A percentile compares a stretch with the other conserved stretches of the same genome.
These are phyloP conservation scores for Piliocolobus tephrosceles DNA, from an alignment of 2,113 vertebrate genomes.

Conservation along the genomic window DNA sequence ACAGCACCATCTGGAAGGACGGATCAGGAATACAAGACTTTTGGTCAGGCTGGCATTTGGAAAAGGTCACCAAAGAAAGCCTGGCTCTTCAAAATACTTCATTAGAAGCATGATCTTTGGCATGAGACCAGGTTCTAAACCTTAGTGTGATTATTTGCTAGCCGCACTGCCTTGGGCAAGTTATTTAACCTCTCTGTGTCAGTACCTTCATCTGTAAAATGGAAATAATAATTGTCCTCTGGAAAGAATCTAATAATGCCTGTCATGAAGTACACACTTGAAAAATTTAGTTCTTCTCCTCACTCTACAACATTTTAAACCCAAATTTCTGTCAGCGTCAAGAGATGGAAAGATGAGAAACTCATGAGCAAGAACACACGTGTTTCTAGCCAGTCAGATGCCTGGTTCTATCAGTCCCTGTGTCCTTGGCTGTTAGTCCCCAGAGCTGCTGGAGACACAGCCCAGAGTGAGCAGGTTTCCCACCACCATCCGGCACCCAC, in stretches of 20 bases:
- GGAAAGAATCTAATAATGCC: not conserved
- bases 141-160: not conserved
- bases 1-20: not conserved
- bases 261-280: not conserved
- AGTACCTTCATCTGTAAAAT: constrained; percentile 22
- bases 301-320: not conserved
- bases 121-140: constrained; percentile 26
- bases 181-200: not conserved
- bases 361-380: not conserved
- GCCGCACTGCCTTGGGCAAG: not conserved
- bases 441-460: constrained; percentile 40
- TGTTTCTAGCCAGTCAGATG: not conserved
- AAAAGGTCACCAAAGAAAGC: constrained; percentile 61
- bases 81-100: constrained; percentile 46
- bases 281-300: not conserved
- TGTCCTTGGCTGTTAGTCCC: constrained; percentile 33
- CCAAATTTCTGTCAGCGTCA: constrained; percentile 5
- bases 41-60: constrained; percentile 34
- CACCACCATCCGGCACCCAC: not conserved
- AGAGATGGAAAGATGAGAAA: constrained; percentile 17
- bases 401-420: not conserved
- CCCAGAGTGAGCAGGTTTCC: constrained; percentile 28
- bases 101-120: not conserved
- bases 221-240: not conserved
- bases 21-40: constrained; percentile 21